phyloP scores from a whole-genome alignment of 2,888 invertebrate genomes.

The Caenorhabditis sp. region DNA sequence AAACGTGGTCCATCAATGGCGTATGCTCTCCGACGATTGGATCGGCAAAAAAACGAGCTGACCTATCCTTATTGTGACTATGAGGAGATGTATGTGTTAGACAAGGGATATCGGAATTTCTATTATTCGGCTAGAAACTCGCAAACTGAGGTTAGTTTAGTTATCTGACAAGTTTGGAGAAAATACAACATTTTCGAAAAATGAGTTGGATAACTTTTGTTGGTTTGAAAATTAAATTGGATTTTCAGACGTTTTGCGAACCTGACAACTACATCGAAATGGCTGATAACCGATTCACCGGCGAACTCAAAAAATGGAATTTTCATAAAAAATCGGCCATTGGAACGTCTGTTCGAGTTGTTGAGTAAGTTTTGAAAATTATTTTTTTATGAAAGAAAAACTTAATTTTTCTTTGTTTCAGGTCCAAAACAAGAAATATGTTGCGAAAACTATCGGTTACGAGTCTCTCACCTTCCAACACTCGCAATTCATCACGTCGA shows the following conservation, averaged over 20 bases:
- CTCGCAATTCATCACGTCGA: not conserved
- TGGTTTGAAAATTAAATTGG: constrained; percentile 1
- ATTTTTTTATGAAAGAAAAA: no score
- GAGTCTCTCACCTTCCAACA: not conserved
- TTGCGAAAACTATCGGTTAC: not conserved
- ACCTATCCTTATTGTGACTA: constrained; percentile 79
- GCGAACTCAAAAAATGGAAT: constrained; percentile 15
- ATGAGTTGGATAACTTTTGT: no score
- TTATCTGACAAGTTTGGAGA: constrained; percentile 6
- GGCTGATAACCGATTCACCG: constrained; percentile 18
- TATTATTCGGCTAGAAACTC: constrained; percentile 3
- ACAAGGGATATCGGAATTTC: constrained; percentile 88
- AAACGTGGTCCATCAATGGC: constrained; percentile 88
- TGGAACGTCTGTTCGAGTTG: not conserved
- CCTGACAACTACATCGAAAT: constrained; percentile 30
- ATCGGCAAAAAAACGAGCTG: constrained; percentile 83
- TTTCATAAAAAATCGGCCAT: constrained; percentile 7
- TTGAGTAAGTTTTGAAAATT: not conserved
- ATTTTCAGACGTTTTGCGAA: constrained; percentile 23
- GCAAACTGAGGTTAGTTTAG: constrained; percentile 5
- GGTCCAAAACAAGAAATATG: not conserved
- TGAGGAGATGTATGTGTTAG: constrained; percentile 90
- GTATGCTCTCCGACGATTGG: constrained; percentile 83
- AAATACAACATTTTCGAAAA: not conserved
- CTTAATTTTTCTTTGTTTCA: not conserved